These are phyloP conservation scores for Dasyurus viverrinus DNA, from an alignment of 2,113 vertebrate genomes.

Conservation along the genomic window DNA sequence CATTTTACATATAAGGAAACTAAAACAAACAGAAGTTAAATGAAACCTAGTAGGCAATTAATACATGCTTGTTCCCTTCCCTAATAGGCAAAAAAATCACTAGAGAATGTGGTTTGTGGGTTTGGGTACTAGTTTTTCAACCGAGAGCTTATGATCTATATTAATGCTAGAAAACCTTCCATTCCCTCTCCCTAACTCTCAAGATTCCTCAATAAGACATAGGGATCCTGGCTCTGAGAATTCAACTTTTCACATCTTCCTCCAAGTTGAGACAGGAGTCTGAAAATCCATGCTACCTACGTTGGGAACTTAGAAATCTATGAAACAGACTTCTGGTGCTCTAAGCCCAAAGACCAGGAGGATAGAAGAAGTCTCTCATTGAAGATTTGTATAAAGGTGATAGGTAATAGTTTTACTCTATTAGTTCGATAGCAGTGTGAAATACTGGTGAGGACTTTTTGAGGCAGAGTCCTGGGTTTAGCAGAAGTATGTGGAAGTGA, in stretches of 20 bases:
- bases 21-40: background rate
- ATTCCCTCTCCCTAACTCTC: background rate
- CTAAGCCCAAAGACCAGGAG: background rate
- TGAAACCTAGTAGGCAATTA: background rate
- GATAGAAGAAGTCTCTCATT: background rate
- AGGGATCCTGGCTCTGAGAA: background rate
- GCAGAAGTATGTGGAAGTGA: background rate
- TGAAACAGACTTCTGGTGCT: background rate
- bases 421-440: background rate
- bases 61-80: background rate
- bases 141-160: too few relatives aligned
- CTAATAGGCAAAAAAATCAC: background rate
- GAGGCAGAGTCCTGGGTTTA: background rate
- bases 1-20: background rate
- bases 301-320: background rate
- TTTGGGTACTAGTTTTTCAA: background rate
- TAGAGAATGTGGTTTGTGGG: background rate
- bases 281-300: background rate
- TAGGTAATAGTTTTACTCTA: background rate
- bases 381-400: background rate
- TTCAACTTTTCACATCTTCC: too few relatives aligned
- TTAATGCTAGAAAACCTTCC: background rate
- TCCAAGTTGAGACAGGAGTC: background rate
- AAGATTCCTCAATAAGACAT: background rate
- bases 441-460: background rate